phyloP scores from a whole-genome alignment of 2,113 vertebrate species.

The Poecilia latipinna region DNA sequence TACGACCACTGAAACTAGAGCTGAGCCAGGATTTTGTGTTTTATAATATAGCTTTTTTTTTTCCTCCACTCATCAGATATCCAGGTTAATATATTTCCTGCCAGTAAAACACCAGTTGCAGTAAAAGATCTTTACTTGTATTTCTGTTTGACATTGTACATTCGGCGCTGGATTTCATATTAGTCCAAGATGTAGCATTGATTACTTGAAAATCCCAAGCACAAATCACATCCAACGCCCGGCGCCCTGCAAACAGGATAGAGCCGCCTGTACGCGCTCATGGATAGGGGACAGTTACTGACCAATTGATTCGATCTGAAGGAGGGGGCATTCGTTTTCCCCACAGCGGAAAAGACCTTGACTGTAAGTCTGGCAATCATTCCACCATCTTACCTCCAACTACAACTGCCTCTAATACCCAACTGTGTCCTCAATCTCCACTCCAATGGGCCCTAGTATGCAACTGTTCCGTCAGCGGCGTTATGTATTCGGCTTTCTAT shows the following conservation, averaged over 20 bases:
- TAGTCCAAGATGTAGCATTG: slow-evolving; percentile 76
- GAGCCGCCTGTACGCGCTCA: slow-evolving; percentile 56
- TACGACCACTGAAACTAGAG: no score
- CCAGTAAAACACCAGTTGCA: neutral
- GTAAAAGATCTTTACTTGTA: neutral
- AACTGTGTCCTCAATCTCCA: slow-evolving; percentile 73
- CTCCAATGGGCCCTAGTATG: slow-evolving; percentile 71
- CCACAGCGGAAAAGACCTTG: slow-evolving; percentile 58
- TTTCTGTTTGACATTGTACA: slow-evolving; percentile 13
- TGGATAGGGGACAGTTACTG: slow-evolving; percentile 76
- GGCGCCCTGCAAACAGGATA: slow-evolving; percentile 56
- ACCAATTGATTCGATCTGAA: slow-evolving; percentile 79
- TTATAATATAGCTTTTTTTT: neutral
- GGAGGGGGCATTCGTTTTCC: slow-evolving; percentile 67
- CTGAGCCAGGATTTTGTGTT: no score
- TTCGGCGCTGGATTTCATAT: slow-evolving; percentile 45
- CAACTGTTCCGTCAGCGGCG: slow-evolving; percentile 79
- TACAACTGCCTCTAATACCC: slow-evolving; percentile 70
- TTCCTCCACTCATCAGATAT: neutral
- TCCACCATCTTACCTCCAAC: slow-evolving; percentile 55
- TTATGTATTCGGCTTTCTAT: slow-evolving; percentile 85
- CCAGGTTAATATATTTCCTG: neutral
- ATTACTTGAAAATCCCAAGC: slow-evolving; percentile 83
- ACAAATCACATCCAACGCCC: slow-evolving; percentile 78
- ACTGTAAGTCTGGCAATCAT: slow-evolving; percentile 65